Evolutionary conservation across 1,140 invertebrate genomes (phyloP).

Genomic region (Conus betulinus): DNA sequence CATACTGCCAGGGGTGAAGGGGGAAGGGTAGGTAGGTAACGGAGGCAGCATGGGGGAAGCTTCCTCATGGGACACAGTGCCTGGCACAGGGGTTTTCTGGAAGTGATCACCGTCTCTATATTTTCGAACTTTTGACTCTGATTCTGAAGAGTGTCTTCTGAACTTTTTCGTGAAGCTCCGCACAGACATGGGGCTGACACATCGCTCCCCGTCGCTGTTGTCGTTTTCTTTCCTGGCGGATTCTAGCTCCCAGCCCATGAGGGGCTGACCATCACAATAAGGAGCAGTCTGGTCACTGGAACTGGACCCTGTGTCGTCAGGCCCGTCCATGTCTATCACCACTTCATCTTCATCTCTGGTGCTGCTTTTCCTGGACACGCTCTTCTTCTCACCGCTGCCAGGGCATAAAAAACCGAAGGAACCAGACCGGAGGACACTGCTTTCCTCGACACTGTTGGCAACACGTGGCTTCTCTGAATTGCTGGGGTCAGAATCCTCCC

Average conservation of each 20-base stretch:
- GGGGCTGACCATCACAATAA: constrained; percentile 29
- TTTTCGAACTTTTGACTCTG: neutral
- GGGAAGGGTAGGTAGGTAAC: constrained; percentile 6
- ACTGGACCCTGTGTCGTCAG: constrained; percentile 7
- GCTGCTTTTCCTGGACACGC: neutral
- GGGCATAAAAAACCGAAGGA: neutral
- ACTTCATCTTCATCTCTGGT: neutral
- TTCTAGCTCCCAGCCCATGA: neutral
- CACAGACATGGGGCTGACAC: neutral
- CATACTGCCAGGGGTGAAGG: constrained; percentile 28
- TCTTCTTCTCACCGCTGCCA: neutral
- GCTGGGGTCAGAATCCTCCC: too few relatives aligned
- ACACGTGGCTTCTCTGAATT: too few relatives aligned
- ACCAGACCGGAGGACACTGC: neutral
- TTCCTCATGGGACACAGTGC: neutral
- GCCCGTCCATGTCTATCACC: neutral
- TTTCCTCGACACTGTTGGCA: neutral
- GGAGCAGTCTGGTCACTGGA: constrained; percentile 14
- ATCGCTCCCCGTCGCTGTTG: constrained; percentile 18
- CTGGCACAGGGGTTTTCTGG: neutral
- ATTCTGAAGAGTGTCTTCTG: constrained; percentile 13
- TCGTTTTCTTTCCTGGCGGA: neutral
- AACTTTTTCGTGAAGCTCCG: neutral
- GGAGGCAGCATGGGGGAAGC: constrained; percentile 29
- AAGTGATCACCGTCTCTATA: neutral